These are phyloP conservation scores for Brevipalpus yothersi DNA, from an alignment of 1,140 invertebrate species.

Conservation along the genomic window DNA sequence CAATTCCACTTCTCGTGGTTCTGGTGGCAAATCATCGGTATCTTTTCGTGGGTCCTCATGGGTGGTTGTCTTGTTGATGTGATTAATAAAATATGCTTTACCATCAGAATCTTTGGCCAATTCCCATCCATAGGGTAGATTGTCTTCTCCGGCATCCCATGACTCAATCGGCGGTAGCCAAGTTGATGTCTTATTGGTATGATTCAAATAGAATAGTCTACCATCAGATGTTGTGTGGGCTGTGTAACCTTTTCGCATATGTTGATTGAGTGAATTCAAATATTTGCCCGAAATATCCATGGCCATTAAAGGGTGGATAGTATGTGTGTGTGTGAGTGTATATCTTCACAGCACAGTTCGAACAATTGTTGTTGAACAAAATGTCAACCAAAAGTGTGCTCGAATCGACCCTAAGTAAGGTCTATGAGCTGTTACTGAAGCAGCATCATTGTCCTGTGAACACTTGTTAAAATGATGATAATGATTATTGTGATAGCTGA, in stretches of 20 bases:
- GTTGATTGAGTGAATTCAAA: not conserved
- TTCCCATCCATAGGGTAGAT: conserved; percentile 66
- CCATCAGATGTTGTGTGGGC: not conserved
- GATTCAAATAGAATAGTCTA: conserved; percentile 24
- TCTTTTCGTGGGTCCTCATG: conserved; percentile 41
- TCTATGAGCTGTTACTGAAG: too few species aligned
- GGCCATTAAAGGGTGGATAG: too few species aligned
- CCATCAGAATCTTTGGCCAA: conserved; percentile 46
- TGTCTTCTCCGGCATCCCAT: conserved; percentile 26
- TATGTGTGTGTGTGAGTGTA: too few species aligned
- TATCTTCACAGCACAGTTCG: too few species aligned
- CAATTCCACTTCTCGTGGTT: conserved; percentile 44
- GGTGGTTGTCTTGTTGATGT: conserved; percentile 66
- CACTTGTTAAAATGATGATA: too few species aligned
- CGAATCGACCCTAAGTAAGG: too few species aligned
- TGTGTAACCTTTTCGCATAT: not conserved
- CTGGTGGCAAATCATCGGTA: conserved; percentile 28
- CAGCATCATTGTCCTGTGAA: too few species aligned
- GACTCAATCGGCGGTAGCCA: conserved; percentile 60
- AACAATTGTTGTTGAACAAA: too few species aligned
- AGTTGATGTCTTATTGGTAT: conserved; percentile 45
- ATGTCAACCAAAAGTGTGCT: too few species aligned
- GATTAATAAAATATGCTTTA: conserved; percentile 44
- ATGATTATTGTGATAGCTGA: too few species aligned
- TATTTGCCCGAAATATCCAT: too few species aligned